These are phyloP conservation scores for Desmodus rotundus DNA, from an alignment of 2,113 vertebrate genomes.

Conservation along the genomic window DNA sequence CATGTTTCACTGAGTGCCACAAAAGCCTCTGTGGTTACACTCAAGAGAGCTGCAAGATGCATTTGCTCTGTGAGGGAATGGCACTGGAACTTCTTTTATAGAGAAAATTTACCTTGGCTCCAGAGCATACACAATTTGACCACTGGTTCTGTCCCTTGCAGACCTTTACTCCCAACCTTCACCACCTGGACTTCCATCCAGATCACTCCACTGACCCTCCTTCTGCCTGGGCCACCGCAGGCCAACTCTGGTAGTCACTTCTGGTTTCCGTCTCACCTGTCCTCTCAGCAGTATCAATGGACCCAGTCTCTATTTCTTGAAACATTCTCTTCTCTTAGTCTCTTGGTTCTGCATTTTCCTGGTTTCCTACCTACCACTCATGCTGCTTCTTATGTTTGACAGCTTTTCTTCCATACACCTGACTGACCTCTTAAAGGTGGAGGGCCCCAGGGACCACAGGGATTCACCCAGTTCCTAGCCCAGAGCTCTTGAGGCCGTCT, in stretches of 20 bases:
- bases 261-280: background rate
- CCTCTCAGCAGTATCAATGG: background rate
- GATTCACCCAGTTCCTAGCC: background rate
- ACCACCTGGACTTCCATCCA: background rate
- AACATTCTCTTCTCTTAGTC: background rate
- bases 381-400: background rate
- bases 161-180: background rate
- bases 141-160: background rate
- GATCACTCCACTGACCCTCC: background rate
- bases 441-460: background rate
- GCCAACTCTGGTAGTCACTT: background rate
- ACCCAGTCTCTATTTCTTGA: background rate
- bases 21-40: background rate
- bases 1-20: background rate
- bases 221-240: background rate
- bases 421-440: background rate
- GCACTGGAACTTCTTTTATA: background rate
- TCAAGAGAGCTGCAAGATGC: background rate
- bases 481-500: too few species aligned
- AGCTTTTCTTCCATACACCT: too few species aligned
- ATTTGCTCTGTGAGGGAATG: background rate
- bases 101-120: background rate
- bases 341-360: too few species aligned
- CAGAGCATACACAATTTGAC: background rate
- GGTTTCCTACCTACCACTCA: background rate